Conservation (phyloP, 1,140 invertebrate genomes). For the Protaetia brevitarsis region DNA sequence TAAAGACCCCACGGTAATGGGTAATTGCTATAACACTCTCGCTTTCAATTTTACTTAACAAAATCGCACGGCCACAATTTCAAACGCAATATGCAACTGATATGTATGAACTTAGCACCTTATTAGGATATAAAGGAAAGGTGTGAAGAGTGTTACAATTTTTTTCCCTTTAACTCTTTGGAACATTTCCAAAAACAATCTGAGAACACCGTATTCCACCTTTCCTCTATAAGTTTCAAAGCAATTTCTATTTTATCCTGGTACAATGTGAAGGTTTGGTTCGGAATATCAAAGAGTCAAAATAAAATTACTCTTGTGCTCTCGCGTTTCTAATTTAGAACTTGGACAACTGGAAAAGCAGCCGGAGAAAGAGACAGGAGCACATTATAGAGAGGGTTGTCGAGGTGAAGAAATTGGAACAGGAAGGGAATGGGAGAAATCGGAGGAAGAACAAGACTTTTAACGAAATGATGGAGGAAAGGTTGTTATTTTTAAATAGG, state of each 20-base stretch:
- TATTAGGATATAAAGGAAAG: too few relatives aligned
- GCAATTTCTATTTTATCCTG: too few relatives aligned
- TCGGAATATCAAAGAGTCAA: not conserved
- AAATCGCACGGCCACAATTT: too few relatives aligned
- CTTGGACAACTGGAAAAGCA: constrained; percentile 91
- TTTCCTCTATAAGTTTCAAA: not conserved
- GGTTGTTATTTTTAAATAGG: constrained; percentile 51
- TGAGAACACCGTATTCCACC: too few relatives aligned
- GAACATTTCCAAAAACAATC: too few relatives aligned
- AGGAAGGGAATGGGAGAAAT: constrained; percentile 69
- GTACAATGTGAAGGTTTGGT: not conserved
- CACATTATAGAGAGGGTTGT: constrained; percentile 85
- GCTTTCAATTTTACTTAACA: too few relatives aligned
- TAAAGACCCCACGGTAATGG: too few relatives aligned
- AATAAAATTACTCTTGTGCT: not conserved
- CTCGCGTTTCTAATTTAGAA: constrained; percentile 58
- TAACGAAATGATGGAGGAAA: constrained; percentile 90
- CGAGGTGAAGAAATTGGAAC: constrained; percentile 80
- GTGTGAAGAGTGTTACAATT: too few relatives aligned
- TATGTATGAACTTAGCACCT: too few relatives aligned
- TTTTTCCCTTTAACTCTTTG: too few relatives aligned
- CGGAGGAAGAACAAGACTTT: constrained; percentile 85
- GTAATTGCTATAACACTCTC: too few relatives aligned
- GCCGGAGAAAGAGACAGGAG: constrained; percentile 82
- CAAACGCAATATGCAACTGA: too few relatives aligned